These are phyloP conservation scores for Lithobates pipiens DNA, from an alignment of 2,797 vertebrate species.

Conservation along the genomic window DNA sequence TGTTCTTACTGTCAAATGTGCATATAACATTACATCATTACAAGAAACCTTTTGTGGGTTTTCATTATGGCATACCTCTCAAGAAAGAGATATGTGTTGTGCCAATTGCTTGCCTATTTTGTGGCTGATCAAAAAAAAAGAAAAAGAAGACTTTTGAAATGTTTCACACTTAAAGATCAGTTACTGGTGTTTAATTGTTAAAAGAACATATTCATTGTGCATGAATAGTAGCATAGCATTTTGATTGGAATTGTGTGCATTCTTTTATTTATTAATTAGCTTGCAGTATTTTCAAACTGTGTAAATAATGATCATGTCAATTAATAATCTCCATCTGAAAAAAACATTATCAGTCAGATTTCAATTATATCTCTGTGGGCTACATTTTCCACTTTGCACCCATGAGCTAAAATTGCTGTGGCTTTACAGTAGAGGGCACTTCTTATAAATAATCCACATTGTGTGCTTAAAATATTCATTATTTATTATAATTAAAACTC, in stretches of 20 bases:
- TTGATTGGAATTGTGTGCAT: not conserved
- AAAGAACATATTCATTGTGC: not conserved
- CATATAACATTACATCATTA: slow-evolving; percentile 62
- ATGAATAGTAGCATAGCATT: slow-evolving; percentile 4
- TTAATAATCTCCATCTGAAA: not conserved
- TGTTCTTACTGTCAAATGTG: slow-evolving; percentile 60
- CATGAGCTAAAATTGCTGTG: not conserved
- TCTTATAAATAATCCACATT: not conserved
- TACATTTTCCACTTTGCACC: not conserved
- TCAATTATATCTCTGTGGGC: not conserved
- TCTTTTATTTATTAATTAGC: not conserved
- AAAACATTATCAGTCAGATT: not conserved
- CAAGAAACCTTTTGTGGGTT: slow-evolving; percentile 61
- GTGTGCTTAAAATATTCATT: not conserved
- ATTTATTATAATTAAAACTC: not conserved
- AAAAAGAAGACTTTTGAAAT: slow-evolving; percentile 43
- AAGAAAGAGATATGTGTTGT: slow-evolving; percentile 56
- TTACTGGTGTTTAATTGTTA: slow-evolving; percentile 55
- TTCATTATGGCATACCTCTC: slow-evolving; percentile 58
- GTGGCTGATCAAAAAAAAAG: slow-evolving; percentile 51
- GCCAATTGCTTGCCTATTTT: slow-evolving; percentile 55
- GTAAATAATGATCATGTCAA: not conserved
- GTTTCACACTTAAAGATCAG: slow-evolving; percentile 50
- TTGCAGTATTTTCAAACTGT: not conserved
- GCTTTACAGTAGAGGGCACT: not conserved